Percentiles rank a stretch among this genome's conserved stretches.
Evolutionary conservation across 2,797 vertebrate species (phyloP).

Genomic region (Spondyliosoma cantharus): DNA sequence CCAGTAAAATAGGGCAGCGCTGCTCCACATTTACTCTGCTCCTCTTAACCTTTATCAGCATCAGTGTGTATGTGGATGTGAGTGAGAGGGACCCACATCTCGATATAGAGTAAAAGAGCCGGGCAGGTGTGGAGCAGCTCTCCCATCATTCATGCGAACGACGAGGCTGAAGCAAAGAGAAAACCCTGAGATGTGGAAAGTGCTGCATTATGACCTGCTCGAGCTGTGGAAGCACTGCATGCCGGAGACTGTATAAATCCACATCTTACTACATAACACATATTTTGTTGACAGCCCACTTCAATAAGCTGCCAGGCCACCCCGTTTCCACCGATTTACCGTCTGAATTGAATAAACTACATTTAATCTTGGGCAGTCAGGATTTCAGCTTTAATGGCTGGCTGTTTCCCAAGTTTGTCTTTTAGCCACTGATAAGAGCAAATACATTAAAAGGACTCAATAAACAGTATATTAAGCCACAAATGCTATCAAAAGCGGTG

Average conservation of each 20-base stretch:
- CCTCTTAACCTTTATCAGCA: slow-evolving; percentile 58
- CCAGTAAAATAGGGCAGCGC: slow-evolving; percentile 57
- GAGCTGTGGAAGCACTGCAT: not conserved
- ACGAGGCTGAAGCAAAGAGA: slow-evolving; percentile 27
- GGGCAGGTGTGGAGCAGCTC: slow-evolving; percentile 35
- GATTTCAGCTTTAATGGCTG: slow-evolving; percentile 32
- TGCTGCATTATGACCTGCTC: slow-evolving; percentile 24
- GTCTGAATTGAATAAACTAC: slow-evolving; percentile 50
- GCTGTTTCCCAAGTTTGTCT: slow-evolving; percentile 40
- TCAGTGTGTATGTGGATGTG: slow-evolving; percentile 14
- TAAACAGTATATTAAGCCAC: slow-evolving; percentile 22
- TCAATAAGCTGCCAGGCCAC: slow-evolving; percentile 55
- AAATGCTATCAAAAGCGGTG: slow-evolving; percentile 36
- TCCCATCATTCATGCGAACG: slow-evolving; percentile 54
- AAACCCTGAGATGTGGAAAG: slow-evolving; percentile 39
- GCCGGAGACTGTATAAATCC: slow-evolving; percentile 54
- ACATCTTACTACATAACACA: slow-evolving; percentile 43
- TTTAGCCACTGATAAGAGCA: slow-evolving; percentile 46
- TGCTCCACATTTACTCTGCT: slow-evolving; percentile 67
- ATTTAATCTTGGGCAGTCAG: slow-evolving; percentile 48
- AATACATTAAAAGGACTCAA: slow-evolving; percentile 42
- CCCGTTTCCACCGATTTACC: slow-evolving; percentile 52
- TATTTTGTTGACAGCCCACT: slow-evolving; percentile 63
- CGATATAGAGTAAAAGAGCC: slow-evolving; percentile 6
- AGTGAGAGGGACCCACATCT: slow-evolving; percentile 42